Evolutionary conservation across 2,113 vertebrate genomes (phyloP).

Genomic region (Sula dactylatra): DNA sequence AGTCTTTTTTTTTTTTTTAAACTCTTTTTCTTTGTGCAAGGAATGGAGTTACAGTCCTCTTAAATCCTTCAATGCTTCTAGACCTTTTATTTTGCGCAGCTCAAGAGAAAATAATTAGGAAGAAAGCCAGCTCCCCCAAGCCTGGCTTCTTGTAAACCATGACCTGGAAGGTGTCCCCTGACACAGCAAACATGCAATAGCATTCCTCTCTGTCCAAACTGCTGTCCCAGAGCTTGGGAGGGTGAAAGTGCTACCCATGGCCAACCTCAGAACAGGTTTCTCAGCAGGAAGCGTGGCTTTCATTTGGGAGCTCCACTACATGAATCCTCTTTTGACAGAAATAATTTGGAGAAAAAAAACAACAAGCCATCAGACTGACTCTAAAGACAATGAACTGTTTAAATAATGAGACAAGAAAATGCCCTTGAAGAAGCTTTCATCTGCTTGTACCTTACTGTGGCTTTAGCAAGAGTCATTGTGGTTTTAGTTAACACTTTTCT

Average conservation of each 20-base stretch:
- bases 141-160: not conserved
- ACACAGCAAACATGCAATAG: not conserved
- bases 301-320: not conserved
- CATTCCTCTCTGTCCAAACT: not conserved
- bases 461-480: not conserved
- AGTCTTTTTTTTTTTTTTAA: not conserved
- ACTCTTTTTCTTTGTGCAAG: not conserved
- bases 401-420: not conserved
- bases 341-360: not conserved
- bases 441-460: not conserved
- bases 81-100: not conserved
- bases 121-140: not conserved
- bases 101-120: not conserved
- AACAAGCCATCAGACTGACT: not conserved
- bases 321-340: not conserved
- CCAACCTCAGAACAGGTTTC: not conserved
- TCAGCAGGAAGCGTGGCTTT: not conserved
- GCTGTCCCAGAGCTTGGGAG: not conserved
- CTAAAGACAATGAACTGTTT: not conserved
- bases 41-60: not conserved
- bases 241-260: not conserved
- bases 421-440: not conserved
- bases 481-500: conserved; percentile 45
- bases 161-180: not conserved
- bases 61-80: not conserved